These are phyloP conservation scores for Diarsia brunnea DNA, from an alignment of 2,888 invertebrate species.

Conservation along the genomic window DNA sequence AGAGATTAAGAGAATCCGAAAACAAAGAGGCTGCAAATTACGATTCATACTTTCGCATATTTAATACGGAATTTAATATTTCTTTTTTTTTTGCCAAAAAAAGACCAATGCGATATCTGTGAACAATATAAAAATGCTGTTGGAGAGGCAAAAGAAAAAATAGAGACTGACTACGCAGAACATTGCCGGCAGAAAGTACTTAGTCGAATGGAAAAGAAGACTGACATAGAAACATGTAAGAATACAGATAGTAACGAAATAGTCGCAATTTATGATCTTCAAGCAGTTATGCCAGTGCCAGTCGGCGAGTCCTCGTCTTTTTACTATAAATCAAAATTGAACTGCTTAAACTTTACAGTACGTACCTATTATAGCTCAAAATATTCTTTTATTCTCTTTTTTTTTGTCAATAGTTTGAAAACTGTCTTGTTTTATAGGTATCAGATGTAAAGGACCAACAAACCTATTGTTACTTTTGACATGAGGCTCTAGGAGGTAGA, in stretches of 20 bases:
- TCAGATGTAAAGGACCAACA: slow-evolving; percentile 3
- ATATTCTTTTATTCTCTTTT: background rate
- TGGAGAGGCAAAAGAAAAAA: slow-evolving; percentile 33
- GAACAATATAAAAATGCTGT: slow-evolving; percentile 45
- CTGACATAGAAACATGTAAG: slow-evolving; percentile 28
- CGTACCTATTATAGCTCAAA: background rate
- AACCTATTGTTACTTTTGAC: slow-evolving; percentile 52
- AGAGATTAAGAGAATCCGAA: slow-evolving; percentile 30
- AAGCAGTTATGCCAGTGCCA: slow-evolving; percentile 44
- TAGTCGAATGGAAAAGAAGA: slow-evolving; percentile 31
- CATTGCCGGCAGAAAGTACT: slow-evolving; percentile 33
- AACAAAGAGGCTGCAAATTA: slow-evolving; percentile 40
- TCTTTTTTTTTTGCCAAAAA: slow-evolving; percentile 40
- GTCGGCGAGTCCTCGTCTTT: slow-evolving; percentile 35
- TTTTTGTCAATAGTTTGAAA: background rate
- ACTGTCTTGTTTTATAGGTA: slow-evolving; percentile 4
- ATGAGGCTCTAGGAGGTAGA: slow-evolving; percentile 38
- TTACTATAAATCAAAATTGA: slow-evolving; percentile 33
- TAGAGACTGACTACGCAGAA: slow-evolving; percentile 19
- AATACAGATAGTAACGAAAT: slow-evolving; percentile 26
- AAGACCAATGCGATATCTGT: slow-evolving; percentile 45
- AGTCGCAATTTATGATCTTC: slow-evolving; percentile 46
- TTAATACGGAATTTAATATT: slow-evolving; percentile 37
- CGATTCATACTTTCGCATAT: slow-evolving; percentile 29
- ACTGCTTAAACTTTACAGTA: slow-evolving; percentile 30